Conservation (phyloP, 2,797 vertebrate species). For the Vespertilio murinus region DNA sequence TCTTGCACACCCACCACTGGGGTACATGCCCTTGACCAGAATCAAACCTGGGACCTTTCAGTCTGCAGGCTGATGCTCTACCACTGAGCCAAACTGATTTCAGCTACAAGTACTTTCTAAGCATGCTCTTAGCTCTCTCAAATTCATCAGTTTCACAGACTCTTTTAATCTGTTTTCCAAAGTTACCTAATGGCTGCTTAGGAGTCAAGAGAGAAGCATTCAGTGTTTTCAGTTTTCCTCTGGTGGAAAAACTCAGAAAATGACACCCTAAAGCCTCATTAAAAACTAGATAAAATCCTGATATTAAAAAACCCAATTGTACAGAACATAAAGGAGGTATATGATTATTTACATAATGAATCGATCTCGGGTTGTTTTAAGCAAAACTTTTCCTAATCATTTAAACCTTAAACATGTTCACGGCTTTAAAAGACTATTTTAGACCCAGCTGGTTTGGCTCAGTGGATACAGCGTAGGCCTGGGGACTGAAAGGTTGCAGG, state of each 20-base stretch:
- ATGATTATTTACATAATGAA: background rate
- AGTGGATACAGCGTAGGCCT: no score
- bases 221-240: background rate
- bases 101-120: background rate
- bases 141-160: background rate
- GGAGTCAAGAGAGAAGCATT: background rate
- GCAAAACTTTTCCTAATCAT: background rate
- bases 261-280: background rate
- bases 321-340: background rate
- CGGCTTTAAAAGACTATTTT: background rate
- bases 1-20: no score
- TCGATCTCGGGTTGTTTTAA: background rate
- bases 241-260: background rate
- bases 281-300: background rate
- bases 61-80: no score
- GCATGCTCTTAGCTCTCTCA: background rate
- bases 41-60: no score
- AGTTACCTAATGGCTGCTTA: background rate
- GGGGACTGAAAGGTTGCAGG: no score
- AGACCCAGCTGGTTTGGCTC: no score
- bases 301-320: background rate
- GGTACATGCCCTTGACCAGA: no score
- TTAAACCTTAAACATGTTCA: background rate
- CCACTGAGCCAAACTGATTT: no score
- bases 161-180: background rate